A percentile compares a stretch with the other conserved stretches of the same genome.
Evolutionary conservation across 1,140 invertebrate genomes (phyloP).

Genomic region (Listronotus bonariensis): DNA sequence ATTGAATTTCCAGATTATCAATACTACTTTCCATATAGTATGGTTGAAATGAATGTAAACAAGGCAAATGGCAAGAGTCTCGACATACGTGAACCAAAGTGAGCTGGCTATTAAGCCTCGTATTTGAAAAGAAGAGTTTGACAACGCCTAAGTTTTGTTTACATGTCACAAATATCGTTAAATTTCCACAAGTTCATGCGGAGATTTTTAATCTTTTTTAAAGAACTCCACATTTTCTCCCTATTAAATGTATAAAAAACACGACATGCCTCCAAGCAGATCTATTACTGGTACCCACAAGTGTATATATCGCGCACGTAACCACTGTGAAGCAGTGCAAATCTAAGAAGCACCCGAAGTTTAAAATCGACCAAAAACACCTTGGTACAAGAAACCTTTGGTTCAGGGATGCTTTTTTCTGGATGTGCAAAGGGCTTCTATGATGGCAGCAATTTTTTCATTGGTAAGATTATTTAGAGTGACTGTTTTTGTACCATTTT

Average conservation of each 20-base stretch:
- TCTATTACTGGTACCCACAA: conserved; percentile 77
- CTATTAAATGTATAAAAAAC: conserved; percentile 50
- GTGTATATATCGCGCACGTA: conserved; percentile 85
- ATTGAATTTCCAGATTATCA: too few relatives aligned
- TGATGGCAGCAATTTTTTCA: conserved; percentile 74
- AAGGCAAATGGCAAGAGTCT: too few relatives aligned
- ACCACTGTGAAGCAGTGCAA: conserved; percentile 76
- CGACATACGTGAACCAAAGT: too few relatives aligned
- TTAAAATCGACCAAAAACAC: conserved; percentile 74
- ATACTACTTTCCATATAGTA: too few relatives aligned
- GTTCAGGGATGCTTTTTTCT: conserved; percentile 76
- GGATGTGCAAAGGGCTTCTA: conserved; percentile 78
- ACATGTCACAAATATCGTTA: conserved; percentile 2
- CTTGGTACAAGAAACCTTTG: conserved; percentile 83
- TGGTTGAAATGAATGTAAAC: too few relatives aligned
- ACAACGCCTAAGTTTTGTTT: conserved; percentile 5
- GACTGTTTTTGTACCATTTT: too few relatives aligned
- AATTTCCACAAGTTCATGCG: not conserved
- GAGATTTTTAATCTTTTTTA: not conserved
- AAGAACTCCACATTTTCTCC: not conserved
- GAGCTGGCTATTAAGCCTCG: not conserved
- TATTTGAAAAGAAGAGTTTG: too few relatives aligned
- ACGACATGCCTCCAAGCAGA: conserved; percentile 62
- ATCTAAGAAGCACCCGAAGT: conserved; percentile 77
- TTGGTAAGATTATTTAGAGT: conserved; percentile 63